Evolutionary conservation across 2,797 vertebrate species (phyloP).

Genomic region (Spondyliosoma cantharus): DNA sequence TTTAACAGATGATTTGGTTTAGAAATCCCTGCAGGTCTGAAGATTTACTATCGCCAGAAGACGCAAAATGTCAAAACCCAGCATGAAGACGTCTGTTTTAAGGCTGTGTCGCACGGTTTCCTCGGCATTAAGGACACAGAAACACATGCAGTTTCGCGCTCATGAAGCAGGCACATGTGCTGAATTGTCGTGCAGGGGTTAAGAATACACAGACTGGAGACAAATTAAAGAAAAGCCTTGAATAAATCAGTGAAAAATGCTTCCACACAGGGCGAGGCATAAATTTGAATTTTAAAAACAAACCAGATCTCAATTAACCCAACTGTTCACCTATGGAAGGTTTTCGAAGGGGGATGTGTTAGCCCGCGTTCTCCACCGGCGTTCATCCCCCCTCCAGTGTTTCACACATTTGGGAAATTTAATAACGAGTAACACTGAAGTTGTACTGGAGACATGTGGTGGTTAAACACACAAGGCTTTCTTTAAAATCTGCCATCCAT

Average conservation of each 20-base stretch:
- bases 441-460: background rate
- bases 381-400: background rate
- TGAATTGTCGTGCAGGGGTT: constrained; percentile 1
- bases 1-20: constrained; percentile 14
- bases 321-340: background rate
- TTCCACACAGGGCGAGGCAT: background rate
- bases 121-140: constrained; percentile 7
- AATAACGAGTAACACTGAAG: background rate
- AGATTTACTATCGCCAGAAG: constrained; percentile 11
- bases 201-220: constrained; percentile 1
- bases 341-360: background rate
- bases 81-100: constrained; percentile 13
- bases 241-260: constrained; percentile 2
- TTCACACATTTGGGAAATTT: background rate
- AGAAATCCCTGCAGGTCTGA: background rate
- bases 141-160: constrained; percentile 9
- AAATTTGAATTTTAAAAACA: too few relatives aligned
- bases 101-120: background rate
- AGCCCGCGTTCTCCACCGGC: background rate
- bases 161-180: background rate
- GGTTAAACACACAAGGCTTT: background rate
- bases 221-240: constrained; percentile 19
- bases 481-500: constrained; percentile 36
- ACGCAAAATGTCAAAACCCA: background rate
- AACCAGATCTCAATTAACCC: background rate